Conservation (phyloP, 2,797 vertebrate species). For the Neosilurus mollespiculum region DNA sequence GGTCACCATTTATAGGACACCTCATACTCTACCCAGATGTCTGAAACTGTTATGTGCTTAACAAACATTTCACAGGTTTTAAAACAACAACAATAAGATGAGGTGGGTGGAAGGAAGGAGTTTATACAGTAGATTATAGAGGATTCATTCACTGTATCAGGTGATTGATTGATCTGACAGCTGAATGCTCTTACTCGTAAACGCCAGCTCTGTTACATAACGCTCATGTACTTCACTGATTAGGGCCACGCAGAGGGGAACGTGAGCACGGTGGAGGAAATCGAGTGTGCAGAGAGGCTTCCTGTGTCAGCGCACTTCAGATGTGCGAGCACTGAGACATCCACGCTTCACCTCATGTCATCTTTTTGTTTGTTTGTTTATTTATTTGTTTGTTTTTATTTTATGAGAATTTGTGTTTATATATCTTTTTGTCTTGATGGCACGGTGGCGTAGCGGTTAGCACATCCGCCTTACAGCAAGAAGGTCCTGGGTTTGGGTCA, state of each 20-base stretch:
- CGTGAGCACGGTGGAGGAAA: not conserved
- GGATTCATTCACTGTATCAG: not conserved
- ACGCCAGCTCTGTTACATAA: constrained; percentile 21
- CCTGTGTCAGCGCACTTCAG: not conserved
- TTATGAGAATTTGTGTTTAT: no score
- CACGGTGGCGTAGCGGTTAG: no score
- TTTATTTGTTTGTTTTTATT: no score
- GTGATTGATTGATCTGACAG: not conserved
- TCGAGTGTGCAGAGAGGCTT: not conserved
- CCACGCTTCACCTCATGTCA: not conserved
- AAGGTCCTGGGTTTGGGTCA: no score
- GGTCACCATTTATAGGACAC: not conserved
- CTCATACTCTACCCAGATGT: no score
- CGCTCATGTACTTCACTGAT: not conserved
- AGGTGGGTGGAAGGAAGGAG: not conserved
- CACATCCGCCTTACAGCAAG: no score
- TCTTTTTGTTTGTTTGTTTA: no score
- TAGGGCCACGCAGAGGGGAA: not conserved
- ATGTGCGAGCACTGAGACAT: not conserved
- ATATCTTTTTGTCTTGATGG: no score
- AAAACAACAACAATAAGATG: not conserved
- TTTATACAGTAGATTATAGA: not conserved
- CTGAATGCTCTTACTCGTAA: not conserved
- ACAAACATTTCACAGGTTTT: not conserved
- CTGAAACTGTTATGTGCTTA: not conserved